phyloP scores from a whole-genome alignment of 2,113 vertebrate genomes.

The Indicator maculatus region DNA sequence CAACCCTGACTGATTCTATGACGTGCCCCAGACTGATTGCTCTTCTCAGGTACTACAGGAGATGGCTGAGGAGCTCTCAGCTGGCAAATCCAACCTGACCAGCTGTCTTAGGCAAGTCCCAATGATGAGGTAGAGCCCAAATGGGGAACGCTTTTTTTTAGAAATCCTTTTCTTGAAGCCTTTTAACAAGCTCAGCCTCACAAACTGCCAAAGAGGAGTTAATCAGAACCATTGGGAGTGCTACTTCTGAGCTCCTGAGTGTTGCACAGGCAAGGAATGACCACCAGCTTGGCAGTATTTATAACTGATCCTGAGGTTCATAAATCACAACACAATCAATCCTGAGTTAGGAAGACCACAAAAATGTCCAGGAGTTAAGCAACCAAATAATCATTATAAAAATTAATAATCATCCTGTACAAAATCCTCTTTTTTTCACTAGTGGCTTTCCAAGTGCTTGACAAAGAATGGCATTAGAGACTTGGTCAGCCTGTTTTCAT shows the following conservation, averaged over 20 bases:
- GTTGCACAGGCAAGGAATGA: neutral
- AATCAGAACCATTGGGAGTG: neutral
- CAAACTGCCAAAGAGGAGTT: neutral
- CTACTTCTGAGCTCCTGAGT: neutral
- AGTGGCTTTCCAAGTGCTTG: neutral
- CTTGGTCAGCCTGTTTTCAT: neutral
- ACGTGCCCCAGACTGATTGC: neutral
- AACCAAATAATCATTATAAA: conserved; percentile 19
- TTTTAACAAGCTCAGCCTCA: conserved; percentile 1
- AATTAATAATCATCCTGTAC: conserved; percentile 19
- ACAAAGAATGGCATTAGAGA: neutral
- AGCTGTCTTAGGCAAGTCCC: neutral
- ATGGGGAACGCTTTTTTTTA: neutral
- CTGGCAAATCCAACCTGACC: neutral
- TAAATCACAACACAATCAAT: conserved; percentile 34
- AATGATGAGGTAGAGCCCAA: neutral
- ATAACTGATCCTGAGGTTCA: neutral
- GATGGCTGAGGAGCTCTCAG: neutral
- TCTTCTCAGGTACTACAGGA: neutral
- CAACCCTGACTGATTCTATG: too few species aligned
- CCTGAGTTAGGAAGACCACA: neutral
- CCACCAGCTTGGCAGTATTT: neutral
- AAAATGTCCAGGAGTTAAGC: neutral
- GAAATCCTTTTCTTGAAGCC: neutral
- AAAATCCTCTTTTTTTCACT: neutral